Evolutionary conservation across 2,113 vertebrate species (phyloP).

Genomic region (Myotis brandtii): DNA sequence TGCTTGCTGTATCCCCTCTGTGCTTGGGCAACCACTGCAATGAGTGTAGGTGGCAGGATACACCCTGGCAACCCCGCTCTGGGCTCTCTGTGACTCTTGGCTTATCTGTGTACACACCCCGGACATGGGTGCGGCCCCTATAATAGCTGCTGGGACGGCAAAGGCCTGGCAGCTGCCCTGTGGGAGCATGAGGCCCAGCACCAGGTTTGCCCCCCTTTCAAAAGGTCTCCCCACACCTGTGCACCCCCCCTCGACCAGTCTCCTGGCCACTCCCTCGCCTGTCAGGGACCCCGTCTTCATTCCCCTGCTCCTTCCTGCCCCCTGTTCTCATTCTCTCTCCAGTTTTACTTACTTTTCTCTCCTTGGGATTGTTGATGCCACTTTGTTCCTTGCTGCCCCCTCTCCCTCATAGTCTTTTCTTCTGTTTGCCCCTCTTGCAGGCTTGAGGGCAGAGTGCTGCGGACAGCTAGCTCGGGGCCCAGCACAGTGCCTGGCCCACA

Average conservation of each 20-base stretch:
- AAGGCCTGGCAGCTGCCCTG: neutral
- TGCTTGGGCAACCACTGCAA: accelerated
- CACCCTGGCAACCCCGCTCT: neutral
- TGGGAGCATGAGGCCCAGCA: neutral
- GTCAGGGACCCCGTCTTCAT: accelerated
- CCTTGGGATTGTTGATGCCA: neutral
- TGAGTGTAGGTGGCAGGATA: neutral
- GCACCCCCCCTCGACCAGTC: accelerated
- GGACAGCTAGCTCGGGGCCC: neutral
- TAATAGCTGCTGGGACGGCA: accelerated
- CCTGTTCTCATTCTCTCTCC: neutral
- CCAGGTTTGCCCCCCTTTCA: neutral
- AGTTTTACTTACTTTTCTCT: neutral
- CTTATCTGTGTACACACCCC: neutral
- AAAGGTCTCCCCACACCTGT: accelerated
- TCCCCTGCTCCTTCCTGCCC: neutral
- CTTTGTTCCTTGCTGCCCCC: neutral
- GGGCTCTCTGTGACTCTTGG: accelerated
- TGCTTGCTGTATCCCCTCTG: neutral
- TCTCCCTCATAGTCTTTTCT: too few relatives aligned
- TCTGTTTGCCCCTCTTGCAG: neutral
- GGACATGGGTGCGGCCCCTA: accelerated
- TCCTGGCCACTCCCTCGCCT: neutral
- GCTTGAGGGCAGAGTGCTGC: neutral
- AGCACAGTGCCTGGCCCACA: accelerated